Base-by-base conservation (phyloP, 2,888 invertebrate species). In the Drosophila fungiperda region DNA sequence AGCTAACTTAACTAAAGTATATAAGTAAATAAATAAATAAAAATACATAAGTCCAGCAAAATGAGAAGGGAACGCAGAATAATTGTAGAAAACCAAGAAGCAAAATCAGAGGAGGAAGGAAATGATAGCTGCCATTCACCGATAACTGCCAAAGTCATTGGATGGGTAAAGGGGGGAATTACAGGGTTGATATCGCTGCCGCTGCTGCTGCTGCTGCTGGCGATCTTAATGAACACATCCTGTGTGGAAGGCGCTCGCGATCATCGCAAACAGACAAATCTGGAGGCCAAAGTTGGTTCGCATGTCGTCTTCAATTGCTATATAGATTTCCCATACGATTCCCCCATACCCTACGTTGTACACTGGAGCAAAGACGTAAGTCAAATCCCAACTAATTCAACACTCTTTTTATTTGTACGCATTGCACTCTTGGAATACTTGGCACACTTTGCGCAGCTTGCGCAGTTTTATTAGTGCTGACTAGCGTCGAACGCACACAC, bases 331-430 rank as follows among this genome's bases (percentile, higher is more conserved):
- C 97, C 97, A 75, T 96, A 97, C 92, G 96, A 96, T 90, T 95
- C 96, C 91, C 96, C 96, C 87, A 97, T 97, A 87, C 97, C 97
- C 11, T 98, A 97, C 93, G 96, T 97, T 89, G 94, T 98, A 67
- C 96, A 96, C 92, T 98, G 98, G 98, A 97, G 96, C 91, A 97
- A 97, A 94, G 97, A 97, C 92, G 97, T 97, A 94, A 96, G 96
- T 94, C 33, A 48, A 48, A 79, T 45, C 15, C 4, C 33, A 55
- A 45, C 29, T 49, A 62, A 48, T 61, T 20, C 29, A 36, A 8
- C 23, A 35, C 9, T 23, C 6, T 23, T 54, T 50, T 53, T 49
- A 26, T 26, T 49, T 42, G 42, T 6, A 17, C 8, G 7, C 45
- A 4, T 12, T 23, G 45, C 45, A 23, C 20, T 15, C 15, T 3